Percentiles rank a stretch among this genome's conserved stretches.
Conservation (phyloP, 2,888 invertebrate genomes). For the Sicus ferrugineus region DNA sequence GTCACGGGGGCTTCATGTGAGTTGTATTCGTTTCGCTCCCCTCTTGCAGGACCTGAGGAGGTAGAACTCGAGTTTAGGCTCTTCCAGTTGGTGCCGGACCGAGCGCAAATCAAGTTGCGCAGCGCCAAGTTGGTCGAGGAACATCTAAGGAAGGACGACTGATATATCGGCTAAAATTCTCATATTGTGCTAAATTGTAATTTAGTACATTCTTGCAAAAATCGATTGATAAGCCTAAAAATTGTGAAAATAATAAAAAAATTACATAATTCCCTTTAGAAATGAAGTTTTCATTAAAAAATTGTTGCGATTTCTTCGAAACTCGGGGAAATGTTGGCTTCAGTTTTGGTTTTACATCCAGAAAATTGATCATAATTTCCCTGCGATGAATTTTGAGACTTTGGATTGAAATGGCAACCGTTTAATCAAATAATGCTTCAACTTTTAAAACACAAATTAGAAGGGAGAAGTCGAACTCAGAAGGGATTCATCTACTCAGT, state of each 20-base stretch:
- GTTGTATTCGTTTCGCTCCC: background rate
- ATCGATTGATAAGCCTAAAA: background rate
- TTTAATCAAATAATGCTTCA: too few species aligned
- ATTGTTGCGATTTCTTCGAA: too few species aligned
- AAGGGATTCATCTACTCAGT: too few species aligned
- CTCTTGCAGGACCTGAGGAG: constrained; percentile 26
- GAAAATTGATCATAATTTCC: too few species aligned
- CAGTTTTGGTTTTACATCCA: too few species aligned
- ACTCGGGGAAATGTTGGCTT: too few species aligned
- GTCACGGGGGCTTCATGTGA: too few species aligned
- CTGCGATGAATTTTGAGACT: too few species aligned
- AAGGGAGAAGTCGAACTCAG: too few species aligned
- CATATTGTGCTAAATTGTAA: background rate
- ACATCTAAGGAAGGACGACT: constrained; percentile 57
- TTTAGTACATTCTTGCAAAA: background rate
- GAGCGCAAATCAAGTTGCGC: constrained; percentile 58
- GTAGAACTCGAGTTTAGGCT: constrained; percentile 48
- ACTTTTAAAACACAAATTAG: too few species aligned
- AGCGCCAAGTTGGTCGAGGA: constrained; percentile 60
- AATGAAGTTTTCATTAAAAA: background rate
- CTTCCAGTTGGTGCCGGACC: constrained; percentile 53
- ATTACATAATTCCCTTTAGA: background rate
- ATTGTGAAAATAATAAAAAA: background rate
- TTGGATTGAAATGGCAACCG: too few species aligned
- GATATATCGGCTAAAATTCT: too few species aligned